phyloP scores from a whole-genome alignment of 2,113 vertebrate genomes.

The Aegotheles bennettii region DNA sequence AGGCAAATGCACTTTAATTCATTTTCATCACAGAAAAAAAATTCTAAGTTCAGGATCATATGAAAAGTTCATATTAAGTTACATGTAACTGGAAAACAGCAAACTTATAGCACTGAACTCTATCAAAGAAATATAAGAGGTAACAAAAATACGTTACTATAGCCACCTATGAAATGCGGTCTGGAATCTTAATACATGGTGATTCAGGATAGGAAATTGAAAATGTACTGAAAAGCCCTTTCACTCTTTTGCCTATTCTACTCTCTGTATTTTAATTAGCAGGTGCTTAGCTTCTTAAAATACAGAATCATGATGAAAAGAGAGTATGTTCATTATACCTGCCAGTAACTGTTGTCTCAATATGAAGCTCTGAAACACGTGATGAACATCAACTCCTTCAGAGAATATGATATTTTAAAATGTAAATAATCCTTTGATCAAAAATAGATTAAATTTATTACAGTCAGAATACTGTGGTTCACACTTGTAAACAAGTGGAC shows the following conservation, averaged over 20 bases:
- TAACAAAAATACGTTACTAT: conserved; percentile 18
- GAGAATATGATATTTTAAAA: neutral
- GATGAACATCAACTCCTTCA: neutral
- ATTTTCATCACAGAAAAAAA: neutral
- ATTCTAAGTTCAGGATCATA: neutral
- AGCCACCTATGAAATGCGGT: neutral
- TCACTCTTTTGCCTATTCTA: neutral
- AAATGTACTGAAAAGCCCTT: conserved; percentile 20
- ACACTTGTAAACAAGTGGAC: neutral
- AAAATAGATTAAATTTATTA: neutral
- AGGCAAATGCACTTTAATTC: neutral
- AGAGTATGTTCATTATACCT: neutral
- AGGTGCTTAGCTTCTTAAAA: neutral
- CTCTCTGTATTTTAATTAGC: conserved; percentile 33
- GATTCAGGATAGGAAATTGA: conserved; percentile 1
- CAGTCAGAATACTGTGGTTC: neutral
- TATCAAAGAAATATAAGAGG: neutral
- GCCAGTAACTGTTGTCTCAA: neutral
- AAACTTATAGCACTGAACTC: neutral
- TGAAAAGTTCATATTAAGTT: neutral
- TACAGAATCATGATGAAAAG: neutral
- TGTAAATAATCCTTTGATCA: neutral
- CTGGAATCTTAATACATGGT: neutral
- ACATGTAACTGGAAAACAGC: neutral
- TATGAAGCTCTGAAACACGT: neutral